Evolutionary conservation across 2,888 invertebrate species (phyloP).

Genomic region (Trichacis sp.): DNA sequence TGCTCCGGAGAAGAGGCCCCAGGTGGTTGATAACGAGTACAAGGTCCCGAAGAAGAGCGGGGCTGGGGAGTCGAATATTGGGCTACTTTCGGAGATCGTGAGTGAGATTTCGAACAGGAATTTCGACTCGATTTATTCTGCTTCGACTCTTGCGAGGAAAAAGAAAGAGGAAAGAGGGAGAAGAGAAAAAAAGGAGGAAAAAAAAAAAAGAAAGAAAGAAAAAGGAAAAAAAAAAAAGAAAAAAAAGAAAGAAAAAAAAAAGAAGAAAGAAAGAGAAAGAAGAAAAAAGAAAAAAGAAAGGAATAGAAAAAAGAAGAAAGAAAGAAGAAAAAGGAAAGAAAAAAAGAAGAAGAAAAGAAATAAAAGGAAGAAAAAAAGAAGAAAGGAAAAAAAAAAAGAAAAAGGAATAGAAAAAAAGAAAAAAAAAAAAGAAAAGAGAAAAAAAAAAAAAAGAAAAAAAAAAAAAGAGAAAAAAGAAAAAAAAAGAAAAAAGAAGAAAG

Average conservation of each 20-base stretch:
- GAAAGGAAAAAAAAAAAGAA: constrained; percentile 69
- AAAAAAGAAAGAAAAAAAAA: too few species aligned
- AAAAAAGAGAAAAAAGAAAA: constrained; percentile 68
- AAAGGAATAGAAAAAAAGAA: too few species aligned
- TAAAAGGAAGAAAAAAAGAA: constrained; percentile 68
- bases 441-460: constrained; percentile 68
- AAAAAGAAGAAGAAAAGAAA: constrained; percentile 71
- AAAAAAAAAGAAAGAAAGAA: too few species aligned
- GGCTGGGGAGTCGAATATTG: constrained; percentile 74
- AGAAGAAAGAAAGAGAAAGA: constrained; percentile 69
- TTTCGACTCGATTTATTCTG: constrained; percentile 88
- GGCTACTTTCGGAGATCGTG: constrained; percentile 87
- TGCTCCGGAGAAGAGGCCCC: constrained; percentile 70
- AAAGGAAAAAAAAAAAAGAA: too few species aligned
- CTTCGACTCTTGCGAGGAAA: constrained; percentile 74
- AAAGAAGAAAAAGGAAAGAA: too few species aligned
- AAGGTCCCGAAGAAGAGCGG: constrained; percentile 71
- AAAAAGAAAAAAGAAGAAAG: too few species aligned
- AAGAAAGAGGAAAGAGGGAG: constrained; percentile 68
- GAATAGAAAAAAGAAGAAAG: too few species aligned
- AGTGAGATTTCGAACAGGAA: constrained; percentile 88
- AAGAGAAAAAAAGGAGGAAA: too few species aligned
- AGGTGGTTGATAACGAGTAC: constrained; percentile 59
- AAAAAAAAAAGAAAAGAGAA: too few species aligned
- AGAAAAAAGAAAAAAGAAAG: too few species aligned